These are phyloP conservation scores for Petrocephalus schoutedeni DNA, from an alignment of 2,797 vertebrate species.

Conservation along the genomic window DNA sequence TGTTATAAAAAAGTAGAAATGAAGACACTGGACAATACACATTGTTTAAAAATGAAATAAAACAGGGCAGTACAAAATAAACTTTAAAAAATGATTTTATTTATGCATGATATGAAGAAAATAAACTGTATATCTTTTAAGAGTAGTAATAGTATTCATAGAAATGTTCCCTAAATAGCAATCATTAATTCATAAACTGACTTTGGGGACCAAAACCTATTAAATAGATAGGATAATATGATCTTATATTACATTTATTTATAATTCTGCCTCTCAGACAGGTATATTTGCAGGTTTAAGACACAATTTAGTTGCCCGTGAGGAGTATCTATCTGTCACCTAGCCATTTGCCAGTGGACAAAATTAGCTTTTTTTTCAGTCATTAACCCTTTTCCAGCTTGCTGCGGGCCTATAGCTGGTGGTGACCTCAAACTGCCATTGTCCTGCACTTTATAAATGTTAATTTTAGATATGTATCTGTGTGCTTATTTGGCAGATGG, in stretches of 20 bases:
- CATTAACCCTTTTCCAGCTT: slow-evolving; percentile 27
- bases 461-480: slow-evolving; percentile 1
- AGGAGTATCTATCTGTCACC: slow-evolving; percentile 31
- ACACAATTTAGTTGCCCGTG: slow-evolving; percentile 29
- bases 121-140: background rate
- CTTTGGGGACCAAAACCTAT: slow-evolving; percentile 39
- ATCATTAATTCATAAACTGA: slow-evolving; percentile 47
- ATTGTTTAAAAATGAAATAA: background rate
- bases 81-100: background rate
- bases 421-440: background rate
- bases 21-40: background rate
- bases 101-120: background rate
- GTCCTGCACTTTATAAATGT: background rate
- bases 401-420: background rate
- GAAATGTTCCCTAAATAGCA: slow-evolving; percentile 20
- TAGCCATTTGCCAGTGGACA: slow-evolving; percentile 24
- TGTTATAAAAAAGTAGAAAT: background rate
- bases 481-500: slow-evolving; percentile 6
- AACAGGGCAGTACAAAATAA: background rate
- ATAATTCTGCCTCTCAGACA: slow-evolving; percentile 12
- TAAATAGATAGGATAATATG: slow-evolving; percentile 42
- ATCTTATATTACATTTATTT: slow-evolving; percentile 33
- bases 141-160: background rate
- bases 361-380: slow-evolving; percentile 37
- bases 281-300: slow-evolving; percentile 26